Percentiles rank a stretch among this genome's conserved stretches.
Evolutionary conservation across 2,888 invertebrate genomes (phyloP).

Genomic region (Panopea generosa): DNA sequence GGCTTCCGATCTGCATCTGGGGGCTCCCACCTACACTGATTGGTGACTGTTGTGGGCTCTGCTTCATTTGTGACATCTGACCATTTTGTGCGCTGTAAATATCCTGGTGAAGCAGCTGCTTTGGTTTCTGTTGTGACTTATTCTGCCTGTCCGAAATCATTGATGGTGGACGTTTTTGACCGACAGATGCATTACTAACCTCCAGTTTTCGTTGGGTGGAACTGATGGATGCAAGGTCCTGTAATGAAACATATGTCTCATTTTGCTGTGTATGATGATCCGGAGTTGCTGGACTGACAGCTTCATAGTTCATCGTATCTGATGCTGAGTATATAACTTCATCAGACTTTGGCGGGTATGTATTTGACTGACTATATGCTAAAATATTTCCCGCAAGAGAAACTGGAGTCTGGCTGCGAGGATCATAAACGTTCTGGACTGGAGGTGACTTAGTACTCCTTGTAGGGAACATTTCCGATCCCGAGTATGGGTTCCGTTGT

Average conservation of each 20-base stretch:
- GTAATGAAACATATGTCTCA: conserved; percentile 58
- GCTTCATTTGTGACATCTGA: conserved; percentile 59
- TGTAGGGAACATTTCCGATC: conserved; percentile 45
- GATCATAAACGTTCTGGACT: conserved; percentile 40
- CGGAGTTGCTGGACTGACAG: conserved; percentile 78
- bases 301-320: conserved; percentile 76
- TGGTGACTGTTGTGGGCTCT: conserved; percentile 70
- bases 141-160: conserved; percentile 46
- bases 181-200: conserved; percentile 32
- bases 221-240: conserved; percentile 66
- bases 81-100: conserved; percentile 43
- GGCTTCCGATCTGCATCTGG: conserved; percentile 70
- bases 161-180: conserved; percentile 44
- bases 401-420: conserved; percentile 37
- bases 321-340: conserved; percentile 12
- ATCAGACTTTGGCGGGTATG: conserved; percentile 42
- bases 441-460: conserved; percentile 55
- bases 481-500: conserved; percentile 71
- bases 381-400: conserved; percentile 35
- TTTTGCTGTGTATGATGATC: conserved; percentile 55
- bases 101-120: conserved; percentile 50
- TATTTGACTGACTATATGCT: conserved; percentile 34
- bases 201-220: conserved; percentile 59
- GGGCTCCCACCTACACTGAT: conserved; percentile 71
- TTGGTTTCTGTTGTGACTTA: conserved; percentile 42